A percentile compares a stretch with the other conserved stretches of the same genome.
Evolutionary conservation across 2,113 vertebrate genomes (phyloP).

Genomic region (Pelmatolapia mariae): DNA sequence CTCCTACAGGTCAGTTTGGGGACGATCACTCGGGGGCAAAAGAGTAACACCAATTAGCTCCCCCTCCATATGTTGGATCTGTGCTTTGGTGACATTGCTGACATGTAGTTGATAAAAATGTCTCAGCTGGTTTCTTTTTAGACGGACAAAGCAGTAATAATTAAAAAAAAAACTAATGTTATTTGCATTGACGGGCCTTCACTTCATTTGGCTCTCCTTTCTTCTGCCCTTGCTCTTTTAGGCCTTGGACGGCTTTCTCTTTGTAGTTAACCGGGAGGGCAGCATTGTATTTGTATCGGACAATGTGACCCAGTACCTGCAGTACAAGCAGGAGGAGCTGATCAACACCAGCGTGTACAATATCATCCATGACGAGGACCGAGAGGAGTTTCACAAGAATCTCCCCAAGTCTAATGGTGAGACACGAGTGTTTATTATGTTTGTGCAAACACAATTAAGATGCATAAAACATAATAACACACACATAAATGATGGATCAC

Average conservation of each 20-base stretch:
- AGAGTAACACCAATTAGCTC: background rate
- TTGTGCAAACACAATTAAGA: background rate
- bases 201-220: background rate
- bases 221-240: constrained; percentile 33
- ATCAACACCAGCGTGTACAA: constrained; percentile 95
- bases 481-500: background rate
- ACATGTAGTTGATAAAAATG: background rate
- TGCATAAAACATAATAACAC: background rate
- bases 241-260: constrained; percentile 96
- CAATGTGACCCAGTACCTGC: constrained; percentile 96
- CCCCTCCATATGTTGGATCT: background rate
- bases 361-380: constrained; percentile 93
- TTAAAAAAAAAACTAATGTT: background rate
- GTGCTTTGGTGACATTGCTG: background rate
- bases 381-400: constrained; percentile 94
- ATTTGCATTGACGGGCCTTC: background rate
- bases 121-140: background rate
- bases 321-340: constrained; percentile 96
- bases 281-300: constrained; percentile 98
- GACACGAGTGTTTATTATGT: background rate
- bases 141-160: background rate
- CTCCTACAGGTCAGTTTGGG: constrained; percentile 84
- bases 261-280: constrained; percentile 96
- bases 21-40: background rate
- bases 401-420: constrained; percentile 90